A percentile compares a stretch with the other conserved stretches of the same genome.
These are phyloP conservation scores for Crenichthys baileyi DNA, from an alignment of 2,797 vertebrate genomes.

Conservation along the genomic window DNA sequence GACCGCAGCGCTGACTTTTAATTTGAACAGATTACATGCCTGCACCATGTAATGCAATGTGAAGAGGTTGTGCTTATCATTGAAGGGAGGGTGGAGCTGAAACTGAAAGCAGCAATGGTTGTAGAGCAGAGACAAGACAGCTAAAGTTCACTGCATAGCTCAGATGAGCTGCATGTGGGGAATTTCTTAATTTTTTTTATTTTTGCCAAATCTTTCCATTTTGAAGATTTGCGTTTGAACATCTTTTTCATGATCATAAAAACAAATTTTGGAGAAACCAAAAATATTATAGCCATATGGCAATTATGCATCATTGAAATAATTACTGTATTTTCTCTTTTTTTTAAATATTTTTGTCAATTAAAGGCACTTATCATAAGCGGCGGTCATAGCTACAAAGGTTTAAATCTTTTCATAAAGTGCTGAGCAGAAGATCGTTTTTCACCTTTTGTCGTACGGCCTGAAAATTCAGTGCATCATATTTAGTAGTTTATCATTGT, in stretches of 20 bases:
- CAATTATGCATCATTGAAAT: too few species aligned
- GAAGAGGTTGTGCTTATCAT: slow-evolving; percentile 2
- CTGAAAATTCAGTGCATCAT: background rate
- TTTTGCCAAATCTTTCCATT: background rate
- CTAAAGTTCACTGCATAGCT: background rate
- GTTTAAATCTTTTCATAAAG: too few species aligned
- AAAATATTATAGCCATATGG: too few species aligned
- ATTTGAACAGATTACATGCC: background rate
- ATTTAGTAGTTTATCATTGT: background rate
- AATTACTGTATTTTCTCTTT: too few species aligned
- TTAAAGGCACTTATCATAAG: too few species aligned
- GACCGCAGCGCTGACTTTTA: background rate
- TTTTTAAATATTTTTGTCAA: too few species aligned
- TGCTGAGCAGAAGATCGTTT: background rate
- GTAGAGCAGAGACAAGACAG: background rate
- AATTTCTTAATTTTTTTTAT: background rate
- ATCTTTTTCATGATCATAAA: background rate
- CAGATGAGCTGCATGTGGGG: background rate
- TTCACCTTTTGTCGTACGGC: background rate
- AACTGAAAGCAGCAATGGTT: background rate
- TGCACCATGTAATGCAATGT: background rate
- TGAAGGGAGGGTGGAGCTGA: background rate
- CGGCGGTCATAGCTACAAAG: too few species aligned
- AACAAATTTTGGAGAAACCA: too few species aligned
- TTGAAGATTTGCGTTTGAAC: background rate